phyloP scores from a whole-genome alignment of 2,113 vertebrate genomes.

The Callospermophilus lateralis region DNA sequence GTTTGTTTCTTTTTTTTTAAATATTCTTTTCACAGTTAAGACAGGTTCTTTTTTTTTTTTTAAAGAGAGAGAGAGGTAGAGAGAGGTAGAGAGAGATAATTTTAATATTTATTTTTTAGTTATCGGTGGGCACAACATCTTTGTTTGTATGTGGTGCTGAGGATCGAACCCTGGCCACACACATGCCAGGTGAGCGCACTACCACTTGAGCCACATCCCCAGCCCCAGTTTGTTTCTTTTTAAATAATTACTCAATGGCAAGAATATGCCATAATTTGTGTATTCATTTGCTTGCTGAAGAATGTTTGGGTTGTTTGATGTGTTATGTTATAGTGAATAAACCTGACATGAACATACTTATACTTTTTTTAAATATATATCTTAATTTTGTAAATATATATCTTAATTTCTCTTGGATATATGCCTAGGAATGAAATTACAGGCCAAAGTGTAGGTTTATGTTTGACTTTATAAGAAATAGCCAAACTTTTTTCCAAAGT shows the following conservation, averaged over 20 bases:
- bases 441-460: neutral
- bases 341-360: neutral
- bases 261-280: neutral
- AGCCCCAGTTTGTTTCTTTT: no score
- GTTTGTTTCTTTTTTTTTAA: neutral
- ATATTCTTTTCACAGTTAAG: no score
- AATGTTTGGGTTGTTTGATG: neutral
- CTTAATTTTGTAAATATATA: constrained; percentile 7
- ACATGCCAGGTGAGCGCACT: no score
- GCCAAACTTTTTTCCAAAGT: neutral
- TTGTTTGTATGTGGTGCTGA: no score
- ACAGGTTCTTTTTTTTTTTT: no score
- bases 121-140: no score
- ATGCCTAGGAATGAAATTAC: neutral
- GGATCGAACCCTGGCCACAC: no score
- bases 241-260: neutral
- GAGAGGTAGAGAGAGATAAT: no score
- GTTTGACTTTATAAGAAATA: neutral
- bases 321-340: neutral
- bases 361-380: neutral
- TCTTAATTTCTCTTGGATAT: neutral
- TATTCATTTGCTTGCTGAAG: neutral
- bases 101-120: no score
- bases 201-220: no score
- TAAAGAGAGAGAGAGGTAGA: no score